Percentiles rank a stretch among this genome's conserved stretches.
These are phyloP conservation scores for Phasianus colchicus DNA, from an alignment of 2,113 vertebrate species.

Conservation along the genomic window DNA sequence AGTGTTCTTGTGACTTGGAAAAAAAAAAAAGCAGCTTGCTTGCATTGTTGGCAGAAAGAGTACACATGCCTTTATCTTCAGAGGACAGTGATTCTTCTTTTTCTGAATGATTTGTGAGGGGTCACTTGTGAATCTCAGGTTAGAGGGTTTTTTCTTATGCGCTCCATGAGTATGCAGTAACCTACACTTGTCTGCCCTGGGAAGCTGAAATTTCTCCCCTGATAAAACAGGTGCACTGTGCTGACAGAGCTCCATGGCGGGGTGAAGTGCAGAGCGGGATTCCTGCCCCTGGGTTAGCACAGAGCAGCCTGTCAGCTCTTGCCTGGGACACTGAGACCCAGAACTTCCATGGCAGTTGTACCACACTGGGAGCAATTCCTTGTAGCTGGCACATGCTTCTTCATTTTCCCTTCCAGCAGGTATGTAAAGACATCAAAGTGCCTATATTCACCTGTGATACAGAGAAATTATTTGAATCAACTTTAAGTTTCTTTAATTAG, in stretches of 20 bases:
- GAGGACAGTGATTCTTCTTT: neutral
- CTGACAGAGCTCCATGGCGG: neutral
- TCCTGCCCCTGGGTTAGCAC: neutral
- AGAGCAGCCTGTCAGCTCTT: neutral
- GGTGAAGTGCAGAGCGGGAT: neutral
- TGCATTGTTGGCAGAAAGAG: neutral
- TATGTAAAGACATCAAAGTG: neutral
- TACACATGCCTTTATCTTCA: neutral
- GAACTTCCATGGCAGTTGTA: neutral
- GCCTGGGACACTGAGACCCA: neutral
- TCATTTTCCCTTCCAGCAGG: neutral
- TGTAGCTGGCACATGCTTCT: neutral
- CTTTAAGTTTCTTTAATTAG: neutral
- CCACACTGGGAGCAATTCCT: rapidly evolving
- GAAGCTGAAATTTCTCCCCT: constrained; percentile 3
- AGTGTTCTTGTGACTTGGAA: neutral
- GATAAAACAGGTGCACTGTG: constrained; percentile 37
- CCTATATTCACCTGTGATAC: neutral
- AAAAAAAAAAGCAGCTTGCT: neutral
- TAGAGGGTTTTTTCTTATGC: neutral
- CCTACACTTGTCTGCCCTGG: neutral
- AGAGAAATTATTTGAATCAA: neutral
- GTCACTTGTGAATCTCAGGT: neutral
- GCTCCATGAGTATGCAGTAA: neutral
- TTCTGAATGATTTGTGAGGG: neutral